These are phyloP conservation scores for Acropternis orthonyx DNA, from an alignment of 2,797 vertebrate species.

Conservation along the genomic window DNA sequence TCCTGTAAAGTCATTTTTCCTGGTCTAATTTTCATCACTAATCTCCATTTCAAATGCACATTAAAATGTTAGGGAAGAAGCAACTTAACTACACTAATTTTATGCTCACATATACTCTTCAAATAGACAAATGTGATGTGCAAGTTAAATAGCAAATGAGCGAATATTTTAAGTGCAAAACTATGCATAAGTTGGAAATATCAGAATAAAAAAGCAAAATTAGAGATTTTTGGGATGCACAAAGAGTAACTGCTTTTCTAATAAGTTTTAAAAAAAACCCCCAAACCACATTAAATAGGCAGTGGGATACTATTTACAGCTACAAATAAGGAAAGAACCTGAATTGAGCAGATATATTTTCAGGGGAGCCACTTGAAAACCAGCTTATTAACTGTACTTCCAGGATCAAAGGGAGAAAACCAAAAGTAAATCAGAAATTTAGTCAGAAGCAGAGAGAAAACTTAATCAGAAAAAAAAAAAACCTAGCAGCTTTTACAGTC, in stretches of 20 bases:
- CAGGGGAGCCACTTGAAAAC: neutral
- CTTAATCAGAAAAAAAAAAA: neutral
- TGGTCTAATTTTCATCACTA: neutral
- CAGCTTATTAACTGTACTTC: neutral
- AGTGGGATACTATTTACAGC: neutral
- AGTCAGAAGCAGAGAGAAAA: neutral
- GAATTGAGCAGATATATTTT: neutral
- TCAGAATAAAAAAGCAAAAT: neutral
- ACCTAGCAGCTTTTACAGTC: neutral
- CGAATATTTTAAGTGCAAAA: slow-evolving; percentile 17
- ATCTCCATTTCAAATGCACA: slow-evolving; percentile 29
- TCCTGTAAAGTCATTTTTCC: neutral
- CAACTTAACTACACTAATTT: neutral
- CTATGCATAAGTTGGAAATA: neutral
- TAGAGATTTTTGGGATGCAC: neutral
- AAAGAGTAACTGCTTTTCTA: neutral
- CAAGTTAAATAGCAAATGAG: slow-evolving; percentile 10
- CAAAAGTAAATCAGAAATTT: neutral
- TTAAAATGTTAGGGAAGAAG: neutral
- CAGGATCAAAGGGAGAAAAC: neutral
- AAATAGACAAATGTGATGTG: neutral
- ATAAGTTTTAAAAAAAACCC: neutral
- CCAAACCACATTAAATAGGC: neutral
- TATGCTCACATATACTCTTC: neutral
- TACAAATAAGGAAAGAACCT: neutral